A percentile compares a stretch with the other conserved stretches of the same genome.
phyloP scores from a whole-genome alignment of 1,140 invertebrate species.

The Drosophila azteca region DNA sequence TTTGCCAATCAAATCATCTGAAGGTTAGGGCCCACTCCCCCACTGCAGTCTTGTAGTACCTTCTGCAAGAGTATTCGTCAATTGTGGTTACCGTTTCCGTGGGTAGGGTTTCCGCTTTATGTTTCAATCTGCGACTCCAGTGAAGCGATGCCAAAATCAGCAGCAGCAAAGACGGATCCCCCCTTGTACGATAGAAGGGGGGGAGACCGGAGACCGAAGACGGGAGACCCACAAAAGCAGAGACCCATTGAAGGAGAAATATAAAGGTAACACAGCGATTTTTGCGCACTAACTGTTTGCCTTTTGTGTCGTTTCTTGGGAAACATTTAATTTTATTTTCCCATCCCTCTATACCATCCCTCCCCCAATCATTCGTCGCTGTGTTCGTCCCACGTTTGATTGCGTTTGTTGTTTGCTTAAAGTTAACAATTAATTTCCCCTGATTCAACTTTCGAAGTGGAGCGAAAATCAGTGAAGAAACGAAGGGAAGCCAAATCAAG shows the following conservation, averaged over 20 bases:
- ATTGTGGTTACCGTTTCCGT: slow-evolving; percentile 4
- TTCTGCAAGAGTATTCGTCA: slow-evolving; percentile 19
- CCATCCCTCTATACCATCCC: background rate
- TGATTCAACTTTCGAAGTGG: slow-evolving; percentile 13
- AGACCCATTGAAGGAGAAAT: slow-evolving; percentile 8
- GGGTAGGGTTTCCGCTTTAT: slow-evolving; percentile 29
- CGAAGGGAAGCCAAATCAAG: slow-evolving; percentile 58
- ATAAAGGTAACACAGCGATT: slow-evolving; percentile 51
- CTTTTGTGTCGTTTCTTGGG: slow-evolving; percentile 52
- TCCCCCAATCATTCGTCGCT: slow-evolving; percentile 14
- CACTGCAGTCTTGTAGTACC: background rate
- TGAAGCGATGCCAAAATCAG: slow-evolving; percentile 47
- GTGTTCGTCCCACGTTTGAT: slow-evolving; percentile 69
- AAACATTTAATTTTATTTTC: slow-evolving; percentile 52
- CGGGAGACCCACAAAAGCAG: background rate
- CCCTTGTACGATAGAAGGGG: background rate
- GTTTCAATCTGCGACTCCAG: slow-evolving; percentile 41
- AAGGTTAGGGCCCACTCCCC: too few species aligned
- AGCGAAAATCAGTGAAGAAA: slow-evolving; percentile 68
- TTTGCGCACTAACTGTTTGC: slow-evolving; percentile 56
- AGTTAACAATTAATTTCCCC: slow-evolving; percentile 80
- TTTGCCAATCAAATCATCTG: too few species aligned
- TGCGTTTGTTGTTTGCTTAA: slow-evolving; percentile 79
- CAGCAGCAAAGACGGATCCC: slow-evolving; percentile 6
- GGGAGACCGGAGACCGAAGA: too few species aligned